phyloP scores from a whole-genome alignment of 2,888 invertebrate genomes.

The Isoperla grammatica region DNA sequence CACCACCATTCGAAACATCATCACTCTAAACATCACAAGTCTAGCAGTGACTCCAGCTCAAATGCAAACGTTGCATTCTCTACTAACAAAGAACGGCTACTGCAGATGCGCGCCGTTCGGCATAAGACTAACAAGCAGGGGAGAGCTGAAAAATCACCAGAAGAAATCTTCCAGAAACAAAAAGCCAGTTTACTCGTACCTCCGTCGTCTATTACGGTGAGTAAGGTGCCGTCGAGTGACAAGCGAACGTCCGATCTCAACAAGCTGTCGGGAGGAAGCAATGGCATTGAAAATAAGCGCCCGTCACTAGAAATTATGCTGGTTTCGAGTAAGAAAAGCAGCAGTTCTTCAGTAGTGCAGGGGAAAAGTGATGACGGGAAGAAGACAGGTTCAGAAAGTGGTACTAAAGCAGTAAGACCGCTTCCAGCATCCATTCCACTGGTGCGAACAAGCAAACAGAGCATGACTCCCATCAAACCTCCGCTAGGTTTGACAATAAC shows the following conservation, averaged over 20 bases:
- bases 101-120: slow-evolving; percentile 45
- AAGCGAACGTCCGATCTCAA: slow-evolving; percentile 40
- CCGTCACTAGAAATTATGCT: slow-evolving; percentile 39
- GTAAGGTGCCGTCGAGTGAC: slow-evolving; percentile 42
- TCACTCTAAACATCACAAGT: slow-evolving; percentile 1
- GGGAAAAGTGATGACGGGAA: neutral
- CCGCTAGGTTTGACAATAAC: slow-evolving; percentile 33
- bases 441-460: slow-evolving; percentile 15
- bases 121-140: slow-evolving; percentile 37
- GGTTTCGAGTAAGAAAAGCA: slow-evolving; percentile 30
- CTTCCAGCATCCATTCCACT: neutral
- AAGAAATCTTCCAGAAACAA: slow-evolving; percentile 22
- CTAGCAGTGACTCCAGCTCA: neutral
- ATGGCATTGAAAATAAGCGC: slow-evolving; percentile 36
- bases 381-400: neutral
- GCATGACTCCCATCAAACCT: slow-evolving; percentile 27
- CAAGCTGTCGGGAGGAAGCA: slow-evolving; percentile 10
- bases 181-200: slow-evolving; percentile 36
- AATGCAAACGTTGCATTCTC: neutral
- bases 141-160: slow-evolving; percentile 17
- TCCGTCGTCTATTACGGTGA: slow-evolving; percentile 42
- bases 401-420: neutral
- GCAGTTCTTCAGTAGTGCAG: neutral
- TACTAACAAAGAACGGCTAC: slow-evolving; percentile 41
- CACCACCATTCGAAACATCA: slow-evolving; percentile 26